phyloP scores from a whole-genome alignment of 2,888 invertebrate genomes.

The Podabrus alpinus region DNA sequence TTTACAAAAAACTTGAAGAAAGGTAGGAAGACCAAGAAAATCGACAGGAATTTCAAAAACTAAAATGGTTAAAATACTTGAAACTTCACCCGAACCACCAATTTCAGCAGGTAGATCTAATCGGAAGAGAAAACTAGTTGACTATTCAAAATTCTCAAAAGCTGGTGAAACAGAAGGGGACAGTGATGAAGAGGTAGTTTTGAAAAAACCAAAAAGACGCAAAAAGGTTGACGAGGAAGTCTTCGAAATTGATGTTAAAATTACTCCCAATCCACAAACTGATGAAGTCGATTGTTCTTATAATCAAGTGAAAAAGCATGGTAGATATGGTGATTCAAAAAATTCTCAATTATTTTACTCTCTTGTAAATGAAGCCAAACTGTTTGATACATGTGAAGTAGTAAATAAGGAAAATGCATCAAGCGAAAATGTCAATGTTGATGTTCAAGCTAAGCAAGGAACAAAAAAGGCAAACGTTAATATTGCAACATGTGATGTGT shows the following conservation, averaged over 20 bases:
- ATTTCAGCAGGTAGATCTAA: background rate
- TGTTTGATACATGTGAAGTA: background rate
- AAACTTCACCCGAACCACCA: background rate
- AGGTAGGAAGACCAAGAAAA: background rate
- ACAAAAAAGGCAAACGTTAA: background rate
- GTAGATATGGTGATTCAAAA: background rate
- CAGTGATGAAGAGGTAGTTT: background rate
- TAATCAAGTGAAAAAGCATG: background rate
- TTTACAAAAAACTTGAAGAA: background rate
- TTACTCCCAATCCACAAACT: background rate
- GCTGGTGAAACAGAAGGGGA: background rate
- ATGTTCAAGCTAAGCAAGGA: background rate
- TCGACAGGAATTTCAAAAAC: background rate
- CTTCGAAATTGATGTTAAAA: background rate
- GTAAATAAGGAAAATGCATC: background rate
- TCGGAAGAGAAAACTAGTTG: constrained; percentile 18
- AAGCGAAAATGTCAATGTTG: background rate
- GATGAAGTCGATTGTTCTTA: background rate
- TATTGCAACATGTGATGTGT: constrained; percentile 56
- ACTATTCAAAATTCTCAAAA: constrained; percentile 13
- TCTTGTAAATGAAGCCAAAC: background rate
- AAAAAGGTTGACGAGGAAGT: background rate
- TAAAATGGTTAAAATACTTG: background rate
- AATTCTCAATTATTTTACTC: background rate
- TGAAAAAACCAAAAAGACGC: background rate